These are phyloP conservation scores for Octodon degus DNA, from an alignment of 2,113 vertebrate genomes.

Conservation along the genomic window DNA sequence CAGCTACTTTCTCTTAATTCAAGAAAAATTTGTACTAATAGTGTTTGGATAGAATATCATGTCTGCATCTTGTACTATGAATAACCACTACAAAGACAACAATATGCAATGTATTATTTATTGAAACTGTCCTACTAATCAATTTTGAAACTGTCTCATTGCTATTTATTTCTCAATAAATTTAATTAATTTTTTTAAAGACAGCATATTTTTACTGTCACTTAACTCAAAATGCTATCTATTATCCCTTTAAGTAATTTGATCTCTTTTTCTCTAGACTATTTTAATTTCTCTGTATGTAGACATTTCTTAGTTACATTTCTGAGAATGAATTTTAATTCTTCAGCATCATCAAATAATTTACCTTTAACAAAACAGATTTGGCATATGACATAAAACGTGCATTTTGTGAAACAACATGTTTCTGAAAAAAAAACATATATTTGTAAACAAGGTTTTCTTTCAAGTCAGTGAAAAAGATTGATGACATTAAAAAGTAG, in stretches of 20 bases:
- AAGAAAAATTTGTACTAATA: too few relatives aligned
- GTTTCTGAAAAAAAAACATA: background rate
- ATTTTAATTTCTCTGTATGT: background rate
- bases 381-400: background rate
- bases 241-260: background rate
- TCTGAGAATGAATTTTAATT: background rate
- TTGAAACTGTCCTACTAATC: too few relatives aligned
- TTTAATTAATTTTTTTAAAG: too few relatives aligned
- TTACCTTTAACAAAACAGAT: background rate
- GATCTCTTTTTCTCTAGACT: background rate
- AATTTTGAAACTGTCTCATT: too few relatives aligned
- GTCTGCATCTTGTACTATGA: too few relatives aligned
- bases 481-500: background rate
- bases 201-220: background rate
- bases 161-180: too few relatives aligned
- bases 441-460: background rate
- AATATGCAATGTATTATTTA: too few relatives aligned
- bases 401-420: background rate
- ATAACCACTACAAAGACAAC: too few relatives aligned
- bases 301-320: background rate
- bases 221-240: background rate
- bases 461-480: background rate
- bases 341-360: background rate
- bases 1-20: too few relatives aligned
- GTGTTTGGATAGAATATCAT: too few relatives aligned